phyloP scores from a whole-genome alignment of 1,140 invertebrate species.

The Battus philenor region DNA sequence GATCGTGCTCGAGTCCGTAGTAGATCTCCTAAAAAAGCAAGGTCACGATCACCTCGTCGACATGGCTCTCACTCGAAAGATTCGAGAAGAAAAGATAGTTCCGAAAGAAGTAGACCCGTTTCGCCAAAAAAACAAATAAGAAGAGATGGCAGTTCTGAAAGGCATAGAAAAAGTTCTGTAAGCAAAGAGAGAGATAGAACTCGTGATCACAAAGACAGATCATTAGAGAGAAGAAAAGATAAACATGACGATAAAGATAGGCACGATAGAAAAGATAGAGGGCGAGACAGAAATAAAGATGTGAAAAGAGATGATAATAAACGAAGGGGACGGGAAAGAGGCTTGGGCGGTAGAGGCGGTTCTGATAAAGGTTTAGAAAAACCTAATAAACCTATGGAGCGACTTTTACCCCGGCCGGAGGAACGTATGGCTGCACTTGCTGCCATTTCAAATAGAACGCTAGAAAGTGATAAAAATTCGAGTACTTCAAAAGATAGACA shows the following conservation, averaged over 20 bases:
- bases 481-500: constrained; percentile 67
- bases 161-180: constrained; percentile 60
- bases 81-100: constrained; percentile 66
- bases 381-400: constrained; percentile 73
- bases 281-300: constrained; percentile 77
- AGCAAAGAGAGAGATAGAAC: constrained; percentile 64
- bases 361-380: constrained; percentile 73
- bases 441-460: constrained; percentile 69
- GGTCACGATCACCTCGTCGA: constrained; percentile 60
- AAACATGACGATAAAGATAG: constrained; percentile 74
- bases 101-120: constrained; percentile 67
- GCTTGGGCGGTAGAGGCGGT: constrained; percentile 54
- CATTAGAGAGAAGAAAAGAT: constrained; percentile 70
- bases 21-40: constrained; percentile 61
- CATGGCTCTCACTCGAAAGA: constrained; percentile 67
- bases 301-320: constrained; percentile 67
- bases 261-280: constrained; percentile 77
- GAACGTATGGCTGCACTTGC: constrained; percentile 70
- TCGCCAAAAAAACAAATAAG: constrained; percentile 67
- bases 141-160: constrained; percentile 62
- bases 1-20: constrained; percentile 57
- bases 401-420: constrained; percentile 68
- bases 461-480: constrained; percentile 69
- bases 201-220: constrained; percentile 69
- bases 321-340: constrained; percentile 57